phyloP scores from a whole-genome alignment of 92 coral and sea anemone species.

The Palythoa grandis region DNA sequence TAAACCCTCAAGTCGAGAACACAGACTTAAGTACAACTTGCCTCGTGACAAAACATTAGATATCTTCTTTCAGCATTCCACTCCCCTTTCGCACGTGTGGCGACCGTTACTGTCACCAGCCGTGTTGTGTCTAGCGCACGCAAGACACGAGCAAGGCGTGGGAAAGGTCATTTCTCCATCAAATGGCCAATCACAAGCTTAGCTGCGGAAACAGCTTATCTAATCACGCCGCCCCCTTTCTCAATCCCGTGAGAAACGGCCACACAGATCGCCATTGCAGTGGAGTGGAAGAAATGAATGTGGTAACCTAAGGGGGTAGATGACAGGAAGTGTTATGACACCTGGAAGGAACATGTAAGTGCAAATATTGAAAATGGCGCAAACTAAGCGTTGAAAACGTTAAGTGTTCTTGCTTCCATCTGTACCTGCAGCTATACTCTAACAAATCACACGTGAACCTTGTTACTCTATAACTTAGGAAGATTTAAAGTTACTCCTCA shows the following conservation, averaged over 20 bases:
- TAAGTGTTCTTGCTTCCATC: neutral
- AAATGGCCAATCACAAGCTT: conserved; percentile 32
- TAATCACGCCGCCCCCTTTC: conserved; percentile 24
- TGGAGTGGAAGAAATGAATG: neutral
- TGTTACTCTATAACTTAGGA: neutral
- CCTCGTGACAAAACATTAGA: conserved; percentile 11
- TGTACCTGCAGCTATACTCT: neutral
- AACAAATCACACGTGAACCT: neutral
- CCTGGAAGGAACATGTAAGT: neutral
- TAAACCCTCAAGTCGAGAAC: conserved; percentile 10
- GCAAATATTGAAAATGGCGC: neutral
- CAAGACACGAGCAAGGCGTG: conserved; percentile 47
- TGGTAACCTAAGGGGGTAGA: neutral
- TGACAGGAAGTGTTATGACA: neutral
- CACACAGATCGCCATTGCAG: conserved; percentile 24
- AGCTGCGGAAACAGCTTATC: conserved; percentile 32
- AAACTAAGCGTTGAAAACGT: neutral
- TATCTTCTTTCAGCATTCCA: neutral
- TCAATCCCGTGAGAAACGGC: conserved; percentile 47
- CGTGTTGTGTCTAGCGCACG: conserved; percentile 48
- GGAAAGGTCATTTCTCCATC: conserved; percentile 34
- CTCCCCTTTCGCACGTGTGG: conserved; percentile 34
- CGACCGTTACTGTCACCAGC: neutral
- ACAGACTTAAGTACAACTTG: neutral
- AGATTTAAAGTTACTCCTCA: neutral